Evolutionary conservation across 2,888 invertebrate genomes (phyloP).

Genomic region (Dusona sp.): DNA sequence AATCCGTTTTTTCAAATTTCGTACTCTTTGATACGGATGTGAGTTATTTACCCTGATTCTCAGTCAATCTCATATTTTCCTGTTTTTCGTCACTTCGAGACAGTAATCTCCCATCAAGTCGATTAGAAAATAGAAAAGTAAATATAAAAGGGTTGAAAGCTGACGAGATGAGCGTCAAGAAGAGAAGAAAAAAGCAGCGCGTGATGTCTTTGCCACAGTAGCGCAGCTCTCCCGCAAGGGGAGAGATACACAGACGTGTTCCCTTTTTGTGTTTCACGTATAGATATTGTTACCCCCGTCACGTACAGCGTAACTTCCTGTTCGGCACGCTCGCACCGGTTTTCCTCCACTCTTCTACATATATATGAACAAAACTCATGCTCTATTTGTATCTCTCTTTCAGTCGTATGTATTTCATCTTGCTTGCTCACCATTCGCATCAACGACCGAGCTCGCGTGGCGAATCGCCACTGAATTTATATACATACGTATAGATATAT

Average conservation of each 20-base stretch:
- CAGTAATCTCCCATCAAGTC: slow-evolving; percentile 46
- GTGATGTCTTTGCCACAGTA: slow-evolving; percentile 64
- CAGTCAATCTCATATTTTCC: slow-evolving; percentile 24
- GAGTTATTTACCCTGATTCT: slow-evolving; percentile 21
- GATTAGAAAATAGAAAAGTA: slow-evolving; percentile 56
- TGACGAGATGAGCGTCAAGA: slow-evolving; percentile 14
- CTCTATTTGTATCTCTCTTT: slow-evolving; percentile 67
- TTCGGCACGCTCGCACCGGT: slow-evolving; percentile 71
- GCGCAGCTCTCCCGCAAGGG: slow-evolving; percentile 43
- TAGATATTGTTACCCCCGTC: slow-evolving; percentile 68
- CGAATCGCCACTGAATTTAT: slow-evolving; percentile 55
- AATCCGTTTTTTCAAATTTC: background rate
- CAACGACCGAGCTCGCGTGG: slow-evolving; percentile 45
- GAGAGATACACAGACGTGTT: slow-evolving; percentile 45
- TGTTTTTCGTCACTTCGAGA: slow-evolving; percentile 22
- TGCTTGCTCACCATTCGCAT: slow-evolving; percentile 48
- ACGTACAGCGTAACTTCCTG: slow-evolving; percentile 72
- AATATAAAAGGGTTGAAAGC: slow-evolving; percentile 42
- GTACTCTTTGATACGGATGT: background rate
- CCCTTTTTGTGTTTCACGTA: slow-evolving; percentile 35
- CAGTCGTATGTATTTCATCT: slow-evolving; percentile 47
- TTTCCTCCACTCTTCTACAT: slow-evolving; percentile 60
- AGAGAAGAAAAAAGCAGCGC: slow-evolving; percentile 23
- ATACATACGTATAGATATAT: slow-evolving; percentile 20
- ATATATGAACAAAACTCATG: slow-evolving; percentile 37